Conservation (phyloP, 1,140 invertebrate genomes). For the Platyura marginata region DNA sequence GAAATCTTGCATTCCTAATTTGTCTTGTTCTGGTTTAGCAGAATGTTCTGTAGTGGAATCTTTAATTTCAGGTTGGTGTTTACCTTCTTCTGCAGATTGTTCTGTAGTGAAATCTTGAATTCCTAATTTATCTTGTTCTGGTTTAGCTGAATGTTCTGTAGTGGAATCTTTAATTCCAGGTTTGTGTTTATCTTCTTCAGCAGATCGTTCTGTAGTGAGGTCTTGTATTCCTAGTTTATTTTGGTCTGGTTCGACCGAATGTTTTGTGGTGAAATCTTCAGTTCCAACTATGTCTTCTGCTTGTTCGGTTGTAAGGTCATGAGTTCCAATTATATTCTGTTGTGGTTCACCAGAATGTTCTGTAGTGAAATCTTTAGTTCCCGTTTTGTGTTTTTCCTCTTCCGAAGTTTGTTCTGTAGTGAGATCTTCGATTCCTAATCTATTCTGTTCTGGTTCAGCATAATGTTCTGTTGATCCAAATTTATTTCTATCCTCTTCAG, state of each 20-base stretch:
- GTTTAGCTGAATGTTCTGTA: background rate
- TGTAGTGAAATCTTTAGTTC: constrained; percentile 6
- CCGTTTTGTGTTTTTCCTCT: too few species aligned
- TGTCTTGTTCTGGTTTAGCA: background rate
- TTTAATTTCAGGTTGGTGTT: background rate
- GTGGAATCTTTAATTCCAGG: background rate
- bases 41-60: background rate
- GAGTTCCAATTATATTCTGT: constrained; percentile 5
- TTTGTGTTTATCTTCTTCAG: too few species aligned
- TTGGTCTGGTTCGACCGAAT: too few species aligned
- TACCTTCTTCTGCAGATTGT: background rate
- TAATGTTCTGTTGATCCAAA: background rate
- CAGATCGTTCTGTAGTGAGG: background rate
- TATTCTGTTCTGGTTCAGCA: background rate
- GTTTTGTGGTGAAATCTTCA: too few species aligned
- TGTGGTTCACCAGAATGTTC: constrained; percentile 5
- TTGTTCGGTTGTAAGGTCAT: constrained; percentile 7
- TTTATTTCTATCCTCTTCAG: background rate
- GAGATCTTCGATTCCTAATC: background rate
- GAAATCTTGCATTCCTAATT: background rate
- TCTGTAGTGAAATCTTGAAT: too few species aligned
- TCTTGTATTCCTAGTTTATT: constrained; percentile 1
- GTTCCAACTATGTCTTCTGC: too few species aligned
- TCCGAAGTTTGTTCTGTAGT: constrained; percentile 1
- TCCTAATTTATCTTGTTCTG: too few species aligned